Evolutionary conservation across 2,888 invertebrate genomes (phyloP).

Genomic region (Sinelater perroti): DNA sequence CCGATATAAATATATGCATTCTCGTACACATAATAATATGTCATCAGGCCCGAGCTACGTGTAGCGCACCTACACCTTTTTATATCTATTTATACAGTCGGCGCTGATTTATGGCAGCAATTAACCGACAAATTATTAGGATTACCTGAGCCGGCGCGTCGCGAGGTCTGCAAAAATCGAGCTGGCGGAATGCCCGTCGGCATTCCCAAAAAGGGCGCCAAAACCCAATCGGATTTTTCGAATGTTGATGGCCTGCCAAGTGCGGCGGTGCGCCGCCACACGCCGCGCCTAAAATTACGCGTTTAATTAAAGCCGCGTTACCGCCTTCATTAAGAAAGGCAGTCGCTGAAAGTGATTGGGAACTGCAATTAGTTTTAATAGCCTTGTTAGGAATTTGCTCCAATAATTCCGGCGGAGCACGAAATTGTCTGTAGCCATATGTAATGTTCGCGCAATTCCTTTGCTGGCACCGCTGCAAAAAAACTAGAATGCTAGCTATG

Average conservation of each 20-base stretch:
- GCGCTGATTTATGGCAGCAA: conserved; percentile 8
- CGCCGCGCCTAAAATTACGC: conserved; percentile 9
- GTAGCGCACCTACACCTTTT: conserved; percentile 7
- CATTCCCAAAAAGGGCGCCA: too few relatives aligned
- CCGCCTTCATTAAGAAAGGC: conserved; percentile 16
- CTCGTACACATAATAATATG: conserved; percentile 12
- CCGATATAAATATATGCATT: conserved; percentile 15
- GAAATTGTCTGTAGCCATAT: neutral
- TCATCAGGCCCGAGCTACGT: conserved; percentile 8
- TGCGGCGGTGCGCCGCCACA: conserved; percentile 1
- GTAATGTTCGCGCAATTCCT: conserved; percentile 1
- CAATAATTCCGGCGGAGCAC: conserved; percentile 6
- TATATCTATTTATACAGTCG: conserved; percentile 13
- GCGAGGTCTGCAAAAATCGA: too few relatives aligned
- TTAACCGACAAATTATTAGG: neutral
- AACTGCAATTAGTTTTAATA: conserved; percentile 24
- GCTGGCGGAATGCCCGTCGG: too few relatives aligned
- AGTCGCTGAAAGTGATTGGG: conserved; percentile 23
- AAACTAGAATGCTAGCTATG: neutral
- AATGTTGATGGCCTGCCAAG: neutral
- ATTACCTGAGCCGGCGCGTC: neutral
- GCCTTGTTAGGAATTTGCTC: conserved; percentile 19
- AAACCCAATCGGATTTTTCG: too few relatives aligned
- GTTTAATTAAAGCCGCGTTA: conserved; percentile 22
- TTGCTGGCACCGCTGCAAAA: neutral